These are phyloP conservation scores for Promerops cafer DNA, from an alignment of 2,113 vertebrate genomes.

Conservation along the genomic window DNA sequence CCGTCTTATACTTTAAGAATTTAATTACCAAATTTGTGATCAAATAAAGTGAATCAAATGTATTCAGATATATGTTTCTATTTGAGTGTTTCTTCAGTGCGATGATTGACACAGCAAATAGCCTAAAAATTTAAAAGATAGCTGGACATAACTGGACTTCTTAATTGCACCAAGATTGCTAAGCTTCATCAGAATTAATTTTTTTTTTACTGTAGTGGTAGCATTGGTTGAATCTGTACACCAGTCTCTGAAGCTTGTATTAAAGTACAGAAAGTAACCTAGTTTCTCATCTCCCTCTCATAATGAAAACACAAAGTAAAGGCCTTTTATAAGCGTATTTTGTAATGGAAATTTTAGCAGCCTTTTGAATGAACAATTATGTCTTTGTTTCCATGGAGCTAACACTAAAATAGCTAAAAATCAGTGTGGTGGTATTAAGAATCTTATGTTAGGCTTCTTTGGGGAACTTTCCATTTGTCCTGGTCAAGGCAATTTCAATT, in stretches of 20 bases:
- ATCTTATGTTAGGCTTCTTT: neutral
- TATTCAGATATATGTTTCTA: neutral
- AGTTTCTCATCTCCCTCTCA: neutral
- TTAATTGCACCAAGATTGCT: neutral
- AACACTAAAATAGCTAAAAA: neutral
- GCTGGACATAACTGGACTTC: neutral
- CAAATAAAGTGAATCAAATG: neutral
- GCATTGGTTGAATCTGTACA: neutral
- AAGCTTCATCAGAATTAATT: neutral
- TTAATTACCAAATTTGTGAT: neutral
- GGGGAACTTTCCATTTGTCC: neutral
- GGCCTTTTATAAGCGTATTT: neutral
- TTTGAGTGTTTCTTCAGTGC: neutral
- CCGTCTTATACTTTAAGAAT: neutral
- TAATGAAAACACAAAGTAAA: conserved; percentile 22
- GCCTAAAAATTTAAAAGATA: neutral
- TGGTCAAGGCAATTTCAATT: neutral
- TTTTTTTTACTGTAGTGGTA: neutral
- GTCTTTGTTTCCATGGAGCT: conserved; percentile 61
- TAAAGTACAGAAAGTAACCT: neutral
- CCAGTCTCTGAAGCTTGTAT: neutral
- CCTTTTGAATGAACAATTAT: conserved; percentile 36
- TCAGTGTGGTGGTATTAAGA: neutral
- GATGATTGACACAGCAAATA: neutral
- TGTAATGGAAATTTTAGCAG: conserved; percentile 55